Evolutionary conservation across 2,888 invertebrate species (phyloP), one percentile per base, ranked within the genome.

Genomic region (Acleris literana): DNA sequence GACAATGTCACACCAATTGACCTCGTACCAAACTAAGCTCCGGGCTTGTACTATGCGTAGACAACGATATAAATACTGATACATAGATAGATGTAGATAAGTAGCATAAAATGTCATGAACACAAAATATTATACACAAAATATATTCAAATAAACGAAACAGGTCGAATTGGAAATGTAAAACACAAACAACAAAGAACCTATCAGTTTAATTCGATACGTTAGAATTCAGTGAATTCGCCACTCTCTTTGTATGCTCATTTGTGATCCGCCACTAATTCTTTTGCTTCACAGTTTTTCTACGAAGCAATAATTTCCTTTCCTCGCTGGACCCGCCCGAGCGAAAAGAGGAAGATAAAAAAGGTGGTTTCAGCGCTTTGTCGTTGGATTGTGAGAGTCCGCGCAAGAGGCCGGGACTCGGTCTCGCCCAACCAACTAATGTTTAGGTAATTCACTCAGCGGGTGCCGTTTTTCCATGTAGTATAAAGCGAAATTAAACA

Each of bases 261-360:
- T 78, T 82, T 79, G 78, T 85, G 85, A 82, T 84, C 83, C 79
- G 75, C 75, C 73, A 75, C 74, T 69, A 77, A 77, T 69, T 69
- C 68, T 69, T 68, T 68, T 69, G 69, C 79, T 79, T 80, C 75
- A 80, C 82, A 82, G 80, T 83, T 84, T 85, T 83, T 80, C 80
- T 80, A 77, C 72, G 78, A 77, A 78, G 82, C 80, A 84, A 87
- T 88, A 87, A 87, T 86, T 88, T 87, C 83, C 84, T 85, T 82
- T 78, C 79, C 84, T 83, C 78, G 76, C 77, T 76, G 74, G 78
- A 78, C 68, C 81, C 87, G 82, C 68, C 84, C 84, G 86, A 85
- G 85, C 85, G 88, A 85, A 85, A 87, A 81, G 80, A 77, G 80
- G 73, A 78, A 87, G 87, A 88, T 88, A 88, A 88, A 88, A 88